Base-by-base conservation (phyloP, 2,797 vertebrate species). In the Crenuchus spilurus region DNA sequence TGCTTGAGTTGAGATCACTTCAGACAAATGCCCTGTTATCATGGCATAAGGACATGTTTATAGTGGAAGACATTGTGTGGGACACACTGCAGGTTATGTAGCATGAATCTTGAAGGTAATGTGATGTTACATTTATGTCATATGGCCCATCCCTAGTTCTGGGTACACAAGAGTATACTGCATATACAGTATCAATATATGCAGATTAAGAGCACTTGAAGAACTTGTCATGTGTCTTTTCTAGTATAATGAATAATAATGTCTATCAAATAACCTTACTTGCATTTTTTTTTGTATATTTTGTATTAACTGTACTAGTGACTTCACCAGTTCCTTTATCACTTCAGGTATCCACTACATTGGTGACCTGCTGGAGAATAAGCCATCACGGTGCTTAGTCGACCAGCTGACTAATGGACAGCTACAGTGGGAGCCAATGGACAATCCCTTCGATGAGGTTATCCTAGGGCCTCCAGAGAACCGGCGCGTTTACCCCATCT, bases 391-490 rank as follows among this genome's bases (percentile, higher is more conserved):
- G 42, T 93, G 95, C 79, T 68, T 94, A 80, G 0, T 96, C 77
- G 95, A 98, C 72, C 95, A 97, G 78, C 79, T 97, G 84, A 97
- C 96, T 0, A 94, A 98, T 4, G 97, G 97, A 1, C 97, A 98
- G 85, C 87, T 99, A 74, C 90, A 96, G 75, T 98, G 97, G 97
- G 91, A 84, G 24, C 83, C 61, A 0, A 44, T 95, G 84, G 88
- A 93, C 0, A 89, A 93, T 2, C 88, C 85, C 1, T 95, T 87
- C 13, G 97, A 99, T 33, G 7, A 90, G 0, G 90, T 98, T 18
- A 72, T 98, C 0, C 35, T 99, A 2, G 96, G 96, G 24, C 92
- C 92, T 0, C 89, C 90, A 0, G 82, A 80, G 20, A 88, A 89
- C 22, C 82, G 84, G 3, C 93, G 91, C 13, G 71, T 39, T 0